Conservation (phyloP, 2,113 vertebrate genomes). For the Litocranius walleri region DNA sequence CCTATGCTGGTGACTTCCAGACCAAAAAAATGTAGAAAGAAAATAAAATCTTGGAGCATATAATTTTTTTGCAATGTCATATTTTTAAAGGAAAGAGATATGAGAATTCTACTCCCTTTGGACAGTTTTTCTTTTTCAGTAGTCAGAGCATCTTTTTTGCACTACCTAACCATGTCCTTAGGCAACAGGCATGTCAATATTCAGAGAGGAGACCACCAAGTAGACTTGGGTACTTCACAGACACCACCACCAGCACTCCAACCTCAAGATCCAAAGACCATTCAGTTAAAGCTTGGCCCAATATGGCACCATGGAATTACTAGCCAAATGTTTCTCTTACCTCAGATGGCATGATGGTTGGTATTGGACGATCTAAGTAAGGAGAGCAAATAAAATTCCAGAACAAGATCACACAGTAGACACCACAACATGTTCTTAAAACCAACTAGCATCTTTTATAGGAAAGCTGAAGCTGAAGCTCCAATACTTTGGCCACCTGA, state of each 20-base stretch:
- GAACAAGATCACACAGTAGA: not conserved
- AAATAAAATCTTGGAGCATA: not conserved
- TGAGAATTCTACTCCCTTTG: not conserved
- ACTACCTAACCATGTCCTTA: not conserved
- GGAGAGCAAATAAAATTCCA: not conserved
- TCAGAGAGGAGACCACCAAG: not conserved
- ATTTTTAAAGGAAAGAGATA: constrained; percentile 10
- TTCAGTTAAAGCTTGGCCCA: not conserved
- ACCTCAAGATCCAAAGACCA: not conserved
- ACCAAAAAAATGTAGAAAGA: not conserved
- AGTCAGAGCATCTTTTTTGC: not conserved
- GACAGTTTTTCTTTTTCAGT: not conserved
- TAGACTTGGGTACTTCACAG: not conserved
- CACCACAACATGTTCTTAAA: not conserved
- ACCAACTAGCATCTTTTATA: not conserved
- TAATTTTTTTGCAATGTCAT: not conserved
- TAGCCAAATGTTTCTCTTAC: not conserved
- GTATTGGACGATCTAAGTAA: not conserved
- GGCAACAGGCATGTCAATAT: not conserved
- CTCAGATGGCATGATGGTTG: not conserved
- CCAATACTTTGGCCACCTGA: not conserved
- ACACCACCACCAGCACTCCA: too few relatives aligned
- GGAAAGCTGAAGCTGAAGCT: not conserved
- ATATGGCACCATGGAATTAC: not conserved
- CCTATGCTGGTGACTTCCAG: not conserved